Conservation (phyloP, 2,113 vertebrate genomes). For the Trinectes maculatus region DNA sequence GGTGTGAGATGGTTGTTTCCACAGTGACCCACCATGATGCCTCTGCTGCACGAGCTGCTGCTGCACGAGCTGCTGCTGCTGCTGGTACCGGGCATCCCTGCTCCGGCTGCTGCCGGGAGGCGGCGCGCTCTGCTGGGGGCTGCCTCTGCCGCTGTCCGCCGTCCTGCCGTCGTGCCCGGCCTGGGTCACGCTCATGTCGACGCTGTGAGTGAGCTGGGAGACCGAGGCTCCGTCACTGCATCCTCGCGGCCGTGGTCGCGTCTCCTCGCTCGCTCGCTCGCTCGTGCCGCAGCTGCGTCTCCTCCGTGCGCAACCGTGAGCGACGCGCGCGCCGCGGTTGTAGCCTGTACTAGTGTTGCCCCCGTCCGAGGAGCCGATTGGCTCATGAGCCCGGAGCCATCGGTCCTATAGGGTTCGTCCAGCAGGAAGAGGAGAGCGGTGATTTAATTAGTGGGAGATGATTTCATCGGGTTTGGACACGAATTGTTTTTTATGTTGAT, state of each 20-base stretch:
- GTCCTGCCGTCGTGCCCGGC: slow-evolving; percentile 70
- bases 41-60: slow-evolving; percentile 61
- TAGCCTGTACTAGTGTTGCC: slow-evolving; percentile 34
- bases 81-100: slow-evolving; percentile 73
- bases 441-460: slow-evolving; percentile 31
- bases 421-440: slow-evolving; percentile 41
- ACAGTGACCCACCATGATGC: slow-evolving; percentile 71
- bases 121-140: slow-evolving; percentile 72
- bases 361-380: slow-evolving; percentile 57
- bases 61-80: slow-evolving; percentile 63
- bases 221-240: slow-evolving; percentile 49
- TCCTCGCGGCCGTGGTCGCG: slow-evolving; percentile 43
- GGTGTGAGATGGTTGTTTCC: slow-evolving; percentile 73
- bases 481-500: background rate
- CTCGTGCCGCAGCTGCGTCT: slow-evolving; percentile 62
- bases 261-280: slow-evolving; percentile 22
- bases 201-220: background rate
- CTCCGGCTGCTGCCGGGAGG: slow-evolving; percentile 69
- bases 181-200: slow-evolving; percentile 70
- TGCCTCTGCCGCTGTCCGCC: slow-evolving; percentile 46
- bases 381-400: slow-evolving; percentile 26
- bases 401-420: slow-evolving; percentile 31
- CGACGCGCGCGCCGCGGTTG: slow-evolving; percentile 52
- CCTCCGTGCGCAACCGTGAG: slow-evolving; percentile 56
- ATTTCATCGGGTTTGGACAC: slow-evolving; percentile 6